Evolutionary conservation across 2,113 vertebrate species (phyloP).

Genomic region (Gulo gulo): DNA sequence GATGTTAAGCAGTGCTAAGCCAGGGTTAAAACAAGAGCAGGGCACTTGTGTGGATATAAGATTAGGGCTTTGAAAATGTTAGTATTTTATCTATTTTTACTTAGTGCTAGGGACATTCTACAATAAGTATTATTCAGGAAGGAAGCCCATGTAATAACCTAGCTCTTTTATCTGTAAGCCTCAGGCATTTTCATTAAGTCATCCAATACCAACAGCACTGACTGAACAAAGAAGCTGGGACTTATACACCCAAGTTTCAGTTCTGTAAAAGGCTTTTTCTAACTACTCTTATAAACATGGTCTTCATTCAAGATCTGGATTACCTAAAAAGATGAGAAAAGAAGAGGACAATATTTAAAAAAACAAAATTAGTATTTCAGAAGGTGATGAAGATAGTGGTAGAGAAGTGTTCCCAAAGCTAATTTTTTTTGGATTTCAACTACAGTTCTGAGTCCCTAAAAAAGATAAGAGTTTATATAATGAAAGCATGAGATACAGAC

Average conservation of each 20-base stretch:
- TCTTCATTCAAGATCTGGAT: neutral
- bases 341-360: neutral
- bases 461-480: neutral
- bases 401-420: neutral
- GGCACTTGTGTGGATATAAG: neutral
- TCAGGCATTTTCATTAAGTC: conserved; percentile 21
- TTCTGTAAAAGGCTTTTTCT: conserved; percentile 4
- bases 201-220: neutral
- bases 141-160: neutral
- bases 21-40: neutral
- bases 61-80: conserved; percentile 18
- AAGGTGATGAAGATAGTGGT: neutral
- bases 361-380: neutral
- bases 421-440: neutral
- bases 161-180: conserved; percentile 38
- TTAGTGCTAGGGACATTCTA: neutral
- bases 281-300: neutral
- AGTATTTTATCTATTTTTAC: neutral
- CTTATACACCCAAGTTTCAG: neutral
- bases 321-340: neutral
- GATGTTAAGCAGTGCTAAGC: neutral
- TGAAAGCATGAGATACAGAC: neutral
- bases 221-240: neutral
- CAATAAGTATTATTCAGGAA: neutral
- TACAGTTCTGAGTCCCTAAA: neutral